Conservation (phyloP, 1,140 invertebrate genomes). For the Sitobion miscanthi region DNA sequence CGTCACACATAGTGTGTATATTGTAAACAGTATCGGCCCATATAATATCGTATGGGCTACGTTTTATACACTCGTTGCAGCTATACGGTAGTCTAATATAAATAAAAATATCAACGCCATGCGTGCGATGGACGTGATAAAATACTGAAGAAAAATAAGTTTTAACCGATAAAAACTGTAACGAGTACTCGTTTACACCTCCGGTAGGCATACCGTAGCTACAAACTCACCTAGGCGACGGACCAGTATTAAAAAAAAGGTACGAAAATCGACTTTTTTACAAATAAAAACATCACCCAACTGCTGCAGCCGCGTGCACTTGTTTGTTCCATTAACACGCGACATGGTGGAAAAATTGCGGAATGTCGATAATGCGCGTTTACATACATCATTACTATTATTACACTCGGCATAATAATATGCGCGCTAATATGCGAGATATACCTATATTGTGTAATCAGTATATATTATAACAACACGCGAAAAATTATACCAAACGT, state of each 20-base stretch:
- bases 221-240: background rate
- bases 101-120: background rate
- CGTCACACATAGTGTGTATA: background rate
- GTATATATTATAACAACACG: background rate
- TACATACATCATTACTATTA: background rate
- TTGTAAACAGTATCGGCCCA: background rate
- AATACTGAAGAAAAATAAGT: background rate
- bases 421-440: background rate
- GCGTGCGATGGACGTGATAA: background rate
- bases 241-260: background rate
- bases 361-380: background rate
- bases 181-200: background rate
- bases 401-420: background rate
- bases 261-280: background rate
- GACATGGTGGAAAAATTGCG: background rate
- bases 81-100: background rate
- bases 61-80: background rate
- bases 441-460: slow-evolving; percentile 15
- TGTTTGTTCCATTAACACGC: background rate
- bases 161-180: background rate
- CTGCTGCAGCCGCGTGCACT: background rate
- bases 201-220: no score
- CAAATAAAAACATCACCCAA: background rate
- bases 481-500: slow-evolving; percentile 29
- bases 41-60: background rate